phyloP scores from a whole-genome alignment of 1,140 invertebrate species.

The Macrotrachela quadricornifera region DNA sequence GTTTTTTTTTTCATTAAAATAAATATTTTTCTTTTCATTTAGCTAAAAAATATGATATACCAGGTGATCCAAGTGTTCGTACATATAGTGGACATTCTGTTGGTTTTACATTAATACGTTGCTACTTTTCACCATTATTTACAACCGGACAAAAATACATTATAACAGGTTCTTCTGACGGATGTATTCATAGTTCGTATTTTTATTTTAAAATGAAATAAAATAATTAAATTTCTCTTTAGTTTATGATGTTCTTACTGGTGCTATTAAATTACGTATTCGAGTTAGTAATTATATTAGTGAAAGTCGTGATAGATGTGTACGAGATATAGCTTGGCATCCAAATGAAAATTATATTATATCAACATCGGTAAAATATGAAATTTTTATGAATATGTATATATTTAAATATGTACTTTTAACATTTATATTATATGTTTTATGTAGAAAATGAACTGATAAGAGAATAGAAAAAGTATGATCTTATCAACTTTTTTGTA shows the following conservation, averaged over 20 bases:
- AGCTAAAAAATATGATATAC: too few relatives aligned
- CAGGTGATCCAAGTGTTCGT: neutral
- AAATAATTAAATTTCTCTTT: slow-evolving; percentile 10
- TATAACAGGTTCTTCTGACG: slow-evolving; percentile 60
- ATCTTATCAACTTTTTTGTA: too few relatives aligned
- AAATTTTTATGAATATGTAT: too few relatives aligned
- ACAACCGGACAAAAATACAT: slow-evolving; percentile 63
- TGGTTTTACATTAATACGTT: slow-evolving; percentile 56
- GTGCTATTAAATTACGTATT: slow-evolving; percentile 11
- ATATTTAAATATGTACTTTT: too few relatives aligned
- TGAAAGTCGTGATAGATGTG: slow-evolving; percentile 45
- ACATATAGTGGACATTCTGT: slow-evolving; percentile 45
- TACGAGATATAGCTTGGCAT: slow-evolving; percentile 64
- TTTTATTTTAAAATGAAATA: too few relatives aligned
- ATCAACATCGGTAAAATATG: too few relatives aligned
- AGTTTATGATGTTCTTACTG: too few relatives aligned
- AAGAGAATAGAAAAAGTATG: too few relatives aligned
- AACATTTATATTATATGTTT: slow-evolving; percentile 19
- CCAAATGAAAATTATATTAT: slow-evolving; percentile 34
- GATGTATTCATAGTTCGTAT: slow-evolving; percentile 50
- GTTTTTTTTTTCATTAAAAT: too few relatives aligned
- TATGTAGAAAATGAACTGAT: too few relatives aligned
- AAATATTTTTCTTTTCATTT: neutral
- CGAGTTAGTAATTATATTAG: slow-evolving; percentile 63
- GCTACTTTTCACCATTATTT: slow-evolving; percentile 53